These are phyloP conservation scores for Pristionchus fissidentatus DNA, from an alignment of 2,888 invertebrate genomes.

Conservation along the genomic window DNA sequence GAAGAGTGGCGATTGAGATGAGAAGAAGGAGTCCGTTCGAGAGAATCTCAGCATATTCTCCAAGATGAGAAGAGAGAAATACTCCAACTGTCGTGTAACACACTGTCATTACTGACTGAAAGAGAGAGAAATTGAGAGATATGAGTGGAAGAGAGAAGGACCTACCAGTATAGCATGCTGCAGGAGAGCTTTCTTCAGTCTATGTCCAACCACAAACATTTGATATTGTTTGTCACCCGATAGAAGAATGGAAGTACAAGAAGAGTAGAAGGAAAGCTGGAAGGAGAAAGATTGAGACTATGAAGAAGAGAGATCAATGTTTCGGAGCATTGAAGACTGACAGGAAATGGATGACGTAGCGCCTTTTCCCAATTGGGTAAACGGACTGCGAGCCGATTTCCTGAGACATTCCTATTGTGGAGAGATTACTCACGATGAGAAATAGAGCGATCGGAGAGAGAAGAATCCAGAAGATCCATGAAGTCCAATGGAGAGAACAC, in stretches of 20 bases:
- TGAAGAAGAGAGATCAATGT: neutral
- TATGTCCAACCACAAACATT: slow-evolving; percentile 63
- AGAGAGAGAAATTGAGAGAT: slow-evolving; percentile 2
- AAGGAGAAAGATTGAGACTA: neutral
- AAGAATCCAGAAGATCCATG: slow-evolving; percentile 70
- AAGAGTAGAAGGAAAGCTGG: slow-evolving; percentile 70
- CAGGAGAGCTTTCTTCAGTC: slow-evolving; percentile 62
- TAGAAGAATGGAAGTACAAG: slow-evolving; percentile 68
- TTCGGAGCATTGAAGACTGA: no score
- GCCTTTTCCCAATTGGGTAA: no score
- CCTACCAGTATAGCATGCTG: slow-evolving; percentile 67
- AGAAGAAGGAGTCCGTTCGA: slow-evolving; percentile 57
- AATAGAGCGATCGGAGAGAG: slow-evolving; percentile 66
- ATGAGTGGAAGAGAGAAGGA: neutral
- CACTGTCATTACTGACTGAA: slow-evolving; percentile 60
- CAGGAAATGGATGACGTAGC: neutral
- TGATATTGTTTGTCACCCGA: slow-evolving; percentile 71
- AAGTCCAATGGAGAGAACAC: slow-evolving; percentile 60
- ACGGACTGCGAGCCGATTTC: no score
- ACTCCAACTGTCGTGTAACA: slow-evolving; percentile 54
- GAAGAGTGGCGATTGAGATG: slow-evolving; percentile 58
- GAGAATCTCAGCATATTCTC: slow-evolving; percentile 51
- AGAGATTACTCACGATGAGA: slow-evolving; percentile 57
- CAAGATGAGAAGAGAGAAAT: slow-evolving; percentile 51
- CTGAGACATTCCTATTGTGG: no score